Evolutionary conservation across 2,797 vertebrate species (phyloP).

Genomic region (Oryzias sinensis): DNA sequence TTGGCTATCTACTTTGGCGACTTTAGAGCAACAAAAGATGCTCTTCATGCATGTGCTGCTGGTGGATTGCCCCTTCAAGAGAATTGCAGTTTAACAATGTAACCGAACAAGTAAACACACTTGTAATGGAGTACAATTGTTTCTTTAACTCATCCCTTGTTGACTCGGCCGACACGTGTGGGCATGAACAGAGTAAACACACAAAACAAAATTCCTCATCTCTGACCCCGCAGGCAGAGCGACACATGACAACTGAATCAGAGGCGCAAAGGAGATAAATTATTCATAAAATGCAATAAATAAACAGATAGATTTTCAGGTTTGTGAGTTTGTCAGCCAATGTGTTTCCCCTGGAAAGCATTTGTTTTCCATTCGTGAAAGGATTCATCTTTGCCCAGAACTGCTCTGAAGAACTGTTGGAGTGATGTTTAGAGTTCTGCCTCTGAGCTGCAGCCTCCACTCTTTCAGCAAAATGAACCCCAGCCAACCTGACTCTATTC

Average conservation of each 20-base stretch:
- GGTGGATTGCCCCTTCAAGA: background rate
- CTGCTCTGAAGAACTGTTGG: conserved; percentile 16
- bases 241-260: conserved; percentile 2
- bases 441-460: conserved; percentile 11
- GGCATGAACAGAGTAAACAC: background rate
- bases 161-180: background rate
- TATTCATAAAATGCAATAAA: background rate
- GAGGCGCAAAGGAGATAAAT: background rate
- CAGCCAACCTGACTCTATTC: background rate
- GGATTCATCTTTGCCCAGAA: conserved; percentile 19
- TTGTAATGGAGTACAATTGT: background rate
- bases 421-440: conserved; percentile 34
- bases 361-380: conserved; percentile 11
- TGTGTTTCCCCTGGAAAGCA: conserved; percentile 4
- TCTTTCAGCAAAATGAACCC: conserved; percentile 23
- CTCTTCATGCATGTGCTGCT: background rate
- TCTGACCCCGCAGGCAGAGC: background rate
- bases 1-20: background rate
- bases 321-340: conserved; percentile 1
- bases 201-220: background rate
- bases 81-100: background rate
- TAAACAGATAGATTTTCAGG: conserved; percentile 1
- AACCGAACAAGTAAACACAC: background rate
- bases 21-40: background rate
- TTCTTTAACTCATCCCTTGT: background rate